Base-by-base conservation (phyloP, 2,888 invertebrate species). In the Teinopalpus imperialis region DNA sequence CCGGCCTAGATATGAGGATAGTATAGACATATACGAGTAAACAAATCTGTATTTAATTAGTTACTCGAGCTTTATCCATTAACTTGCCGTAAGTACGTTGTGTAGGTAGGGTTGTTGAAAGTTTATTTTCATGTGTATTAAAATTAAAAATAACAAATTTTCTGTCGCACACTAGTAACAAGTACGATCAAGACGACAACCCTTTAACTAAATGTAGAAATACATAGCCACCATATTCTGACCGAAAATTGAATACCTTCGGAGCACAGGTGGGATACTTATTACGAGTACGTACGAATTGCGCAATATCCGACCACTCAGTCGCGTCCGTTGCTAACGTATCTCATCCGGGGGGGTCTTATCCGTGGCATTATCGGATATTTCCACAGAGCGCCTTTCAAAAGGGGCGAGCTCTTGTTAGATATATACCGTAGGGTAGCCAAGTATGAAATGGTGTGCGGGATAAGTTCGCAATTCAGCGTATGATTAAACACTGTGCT, bases 311-410 rank as follows among this genome's bases (percentile, higher is more conserved):
- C 43, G 29, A 30, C 35, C 36, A 43, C 43, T 43, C 43, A 30
- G 27, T 27, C 10, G 21, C 21, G 43, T 27, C 34, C 35, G 27
- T 13, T 18, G 16, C 43, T 29, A 27, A 50, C 50, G 43, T 46
- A 57, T 57, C 35, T 47, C 42, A 12, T 54, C 49, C 49, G 41
- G 18, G 55, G 53, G 55, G 53, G 57, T 43, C 35, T 48, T 50
- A 46, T 31, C 43, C 40, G 40, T 27, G 45, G 48, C 52, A 53
- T 51, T 52, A 52, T 50, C 48, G 49, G 36, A 30, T 41, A 48
- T 50, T 50, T 50, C 39, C 31, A 41, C 49, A 31, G 37, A 39
- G 37, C 37, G 37, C 44, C 26, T 44, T 32, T 39, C 31, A 32
- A 39, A 24, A 31, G 44, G 31, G 35, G 29, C 29, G 34, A 26